Evolutionary conservation across 2,888 invertebrate genomes (phyloP), one percentile per base, ranked within the genome.

Genomic region (Dicyrtomina minuta): DNA sequence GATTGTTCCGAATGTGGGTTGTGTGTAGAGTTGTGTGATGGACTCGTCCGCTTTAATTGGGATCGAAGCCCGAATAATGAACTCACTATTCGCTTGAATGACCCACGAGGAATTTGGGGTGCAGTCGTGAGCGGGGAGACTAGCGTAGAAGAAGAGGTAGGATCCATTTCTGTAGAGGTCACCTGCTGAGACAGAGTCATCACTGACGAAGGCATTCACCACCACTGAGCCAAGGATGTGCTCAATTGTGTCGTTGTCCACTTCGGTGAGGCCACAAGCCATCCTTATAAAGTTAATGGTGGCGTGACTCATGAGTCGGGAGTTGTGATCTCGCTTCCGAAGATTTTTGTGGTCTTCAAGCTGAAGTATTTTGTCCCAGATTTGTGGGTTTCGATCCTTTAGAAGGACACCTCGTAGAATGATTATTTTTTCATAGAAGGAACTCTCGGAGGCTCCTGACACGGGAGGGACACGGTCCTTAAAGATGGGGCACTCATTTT

Each of bases 91-190:
- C 4, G 64, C n/a, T 27, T 72, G 73, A 44, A 77, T 74, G 2
- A 72, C 61, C 75, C 75, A 77, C n/a, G 66, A 69, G 20, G 74
- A 70, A 69, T 77, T 77, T 13, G 75, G 73, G n/a, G 68, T 58
- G 33, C 77, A 77, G 59, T 73, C 65, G 27, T 74, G 75, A 22
- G 74, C 74, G n/a, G 74, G 70, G 70, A 75, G 74, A 55, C 72
- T 71, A 8, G 70, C 77, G 33, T 68, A 62, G 65, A 71, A 71
- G 64, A 69, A 77, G 24, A 77, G 59, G 44, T 72, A 71, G 10
- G 70, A 58, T 10, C 69, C 66, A 26, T 44, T 60, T 17, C 72
- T 72, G 20, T 51, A 70, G 13, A 66, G 59, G 43, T 53, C 58
- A 24, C 39, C 64, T 0, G 66, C 26, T 1, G 55, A 53, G 12